A percentile compares a stretch with the other conserved stretches of the same genome.
Conservation (phyloP, 2,888 invertebrate genomes). For the Rhamphomyia laevipes region DNA sequence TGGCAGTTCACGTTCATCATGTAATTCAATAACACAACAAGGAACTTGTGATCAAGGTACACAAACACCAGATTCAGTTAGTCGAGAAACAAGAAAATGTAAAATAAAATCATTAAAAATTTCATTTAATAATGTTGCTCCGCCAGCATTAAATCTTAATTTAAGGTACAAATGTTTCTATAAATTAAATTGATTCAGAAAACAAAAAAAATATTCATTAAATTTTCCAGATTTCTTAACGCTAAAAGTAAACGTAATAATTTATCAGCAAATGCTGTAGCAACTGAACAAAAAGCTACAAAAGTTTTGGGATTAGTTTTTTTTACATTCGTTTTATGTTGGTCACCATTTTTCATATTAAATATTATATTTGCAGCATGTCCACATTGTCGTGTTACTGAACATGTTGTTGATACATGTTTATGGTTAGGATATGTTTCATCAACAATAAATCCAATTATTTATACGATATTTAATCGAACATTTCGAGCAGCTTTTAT, state of each 20-base stretch:
- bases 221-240: constrained; percentile 49
- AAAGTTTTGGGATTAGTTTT: constrained; percentile 80
- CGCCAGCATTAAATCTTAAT: constrained; percentile 48
- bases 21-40: constrained; percentile 11
- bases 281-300: constrained; percentile 91
- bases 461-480: constrained; percentile 86
- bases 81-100: constrained; percentile 51
- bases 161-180: constrained; percentile 37
- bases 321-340: constrained; percentile 84
- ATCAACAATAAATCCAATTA: constrained; percentile 86
- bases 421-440: constrained; percentile 88
- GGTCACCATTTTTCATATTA: constrained; percentile 85
- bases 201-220: neutral
- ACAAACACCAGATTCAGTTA: constrained; percentile 59
- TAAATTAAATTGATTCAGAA: neutral
- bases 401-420: constrained; percentile 58
- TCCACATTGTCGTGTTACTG: constrained; percentile 63
- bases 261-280: constrained; percentile 66
- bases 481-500: constrained; percentile 80
- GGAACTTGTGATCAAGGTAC: constrained; percentile 51
- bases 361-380: constrained; percentile 82
- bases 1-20: constrained; percentile 35
- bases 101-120: constrained; percentile 48
- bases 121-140: constrained; percentile 48
- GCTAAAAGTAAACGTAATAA: constrained; percentile 58